Evolutionary conservation across 2,888 invertebrate genomes (phyloP).

Genomic region (Globia sparganii): DNA sequence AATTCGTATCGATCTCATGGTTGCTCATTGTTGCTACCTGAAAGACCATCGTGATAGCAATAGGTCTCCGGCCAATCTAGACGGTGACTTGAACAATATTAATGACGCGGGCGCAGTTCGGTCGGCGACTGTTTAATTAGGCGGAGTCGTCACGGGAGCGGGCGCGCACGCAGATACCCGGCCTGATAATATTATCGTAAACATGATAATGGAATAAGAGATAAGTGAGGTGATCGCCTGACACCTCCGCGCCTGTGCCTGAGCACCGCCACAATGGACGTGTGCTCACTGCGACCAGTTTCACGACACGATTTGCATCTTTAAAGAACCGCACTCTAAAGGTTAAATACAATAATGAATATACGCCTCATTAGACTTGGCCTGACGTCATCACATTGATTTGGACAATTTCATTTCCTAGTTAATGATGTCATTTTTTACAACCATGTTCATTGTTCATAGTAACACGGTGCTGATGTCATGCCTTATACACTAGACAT

Average conservation of each 20-base stretch:
- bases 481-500: conserved; percentile 78
- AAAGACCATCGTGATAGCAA: conserved; percentile 77
- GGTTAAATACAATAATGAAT: conserved; percentile 38
- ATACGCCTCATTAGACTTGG: conserved; percentile 49
- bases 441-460: conserved; percentile 58
- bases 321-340: conserved; percentile 36
- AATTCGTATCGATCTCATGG: conserved; percentile 28
- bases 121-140: conserved; percentile 66
- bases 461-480: conserved; percentile 80
- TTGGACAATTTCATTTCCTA: conserved; percentile 75
- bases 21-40: conserved; percentile 50
- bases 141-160: conserved; percentile 56
- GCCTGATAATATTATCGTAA: conserved; percentile 72
- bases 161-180: conserved; percentile 54
- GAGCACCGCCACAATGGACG: conserved; percentile 21
- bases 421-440: conserved; percentile 81
- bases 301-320: conserved; percentile 51
- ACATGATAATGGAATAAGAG: conserved; percentile 73
- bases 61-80: conserved; percentile 68
- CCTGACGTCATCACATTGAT: conserved; percentile 63
- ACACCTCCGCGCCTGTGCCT: conserved; percentile 43
- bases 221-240: conserved; percentile 71
- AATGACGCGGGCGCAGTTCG: conserved; percentile 65
- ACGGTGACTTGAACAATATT: conserved; percentile 72
- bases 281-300: conserved; percentile 42